Evolutionary conservation across 2,888 invertebrate species (phyloP), one percentile per base, ranked within the genome.

Genomic region (Onchidella celtica): DNA sequence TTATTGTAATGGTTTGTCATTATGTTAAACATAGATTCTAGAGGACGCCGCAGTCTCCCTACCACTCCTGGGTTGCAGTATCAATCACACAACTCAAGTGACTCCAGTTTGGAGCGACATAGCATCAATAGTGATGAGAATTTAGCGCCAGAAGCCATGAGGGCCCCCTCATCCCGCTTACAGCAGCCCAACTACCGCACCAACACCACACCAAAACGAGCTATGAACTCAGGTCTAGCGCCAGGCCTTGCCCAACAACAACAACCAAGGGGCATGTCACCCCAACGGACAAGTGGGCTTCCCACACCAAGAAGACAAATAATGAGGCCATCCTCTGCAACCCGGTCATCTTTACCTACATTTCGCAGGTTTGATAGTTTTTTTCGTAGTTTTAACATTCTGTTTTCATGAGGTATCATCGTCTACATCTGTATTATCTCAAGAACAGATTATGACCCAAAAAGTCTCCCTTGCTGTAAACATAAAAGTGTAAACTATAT

Each of bases 201-300:
- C 61, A 55, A 55, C 57, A 57, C 11, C 21, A 14, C 61, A n/a
- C 69, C 83, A 61, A 82, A 75, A 40, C 74, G 87, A 63, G 85
- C 87, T 72, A 79, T 85, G 27, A 38, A 40, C 27, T 85, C 87
- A 24, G 80, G 80, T 4, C n/a, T 80, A 9, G 73, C 59, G 32
- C 74, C 74, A 1, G 77, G 81, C 29, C 69, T 74, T 29, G 68
- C 68, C 38, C 70, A 75, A 24, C 75, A 66, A 21, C 78, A 82
- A 47, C 63, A 77, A 55, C 40, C 73, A 17, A 36, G 77, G 88
- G 83, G 89, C 38, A 87, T 89, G 4, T 80, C 87, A 9, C 90
- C 90, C 17, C 91, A 91, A 29, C 86, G 88, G 72, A 84, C 89
- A 65, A 87, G 87, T 74, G 90, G 91, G 61, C 86, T 91, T 47